Evolutionary conservation across 2,797 vertebrate genomes (phyloP).

Genomic region (Sarcophilus harrisii): DNA sequence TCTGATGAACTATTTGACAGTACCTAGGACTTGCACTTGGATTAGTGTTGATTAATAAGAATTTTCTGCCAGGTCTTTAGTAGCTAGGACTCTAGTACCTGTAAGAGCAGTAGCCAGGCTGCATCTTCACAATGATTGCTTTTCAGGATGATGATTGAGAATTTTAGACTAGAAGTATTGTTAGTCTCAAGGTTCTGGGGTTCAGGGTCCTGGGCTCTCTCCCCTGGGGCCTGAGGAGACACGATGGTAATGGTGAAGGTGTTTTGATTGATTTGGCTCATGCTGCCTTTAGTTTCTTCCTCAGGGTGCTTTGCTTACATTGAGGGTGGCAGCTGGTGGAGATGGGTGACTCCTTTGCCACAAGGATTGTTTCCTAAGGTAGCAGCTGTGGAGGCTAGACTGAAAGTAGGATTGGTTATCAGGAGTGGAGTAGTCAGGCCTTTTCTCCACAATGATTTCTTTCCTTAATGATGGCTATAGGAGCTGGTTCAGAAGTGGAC

Average conservation of each 20-base stretch:
- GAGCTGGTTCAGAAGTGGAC: background rate
- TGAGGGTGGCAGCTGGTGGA: background rate
- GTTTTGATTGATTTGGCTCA: background rate
- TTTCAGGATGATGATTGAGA: background rate
- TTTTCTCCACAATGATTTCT: background rate
- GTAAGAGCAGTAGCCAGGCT: background rate
- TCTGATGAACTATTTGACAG: background rate
- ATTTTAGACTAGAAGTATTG: background rate
- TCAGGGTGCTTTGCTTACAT: background rate
- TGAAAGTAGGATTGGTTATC: background rate
- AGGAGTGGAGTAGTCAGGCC: background rate
- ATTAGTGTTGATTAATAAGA: background rate
- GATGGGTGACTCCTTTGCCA: background rate
- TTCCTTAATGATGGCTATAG: background rate
- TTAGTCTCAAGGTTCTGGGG: background rate
- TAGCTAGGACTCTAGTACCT: background rate
- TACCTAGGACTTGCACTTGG: background rate
- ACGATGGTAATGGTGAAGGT: background rate
- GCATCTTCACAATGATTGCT: background rate
- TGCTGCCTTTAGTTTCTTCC: background rate
- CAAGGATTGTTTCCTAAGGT: background rate
- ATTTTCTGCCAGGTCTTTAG: background rate
- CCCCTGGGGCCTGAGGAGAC: background rate
- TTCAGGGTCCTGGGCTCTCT: background rate
- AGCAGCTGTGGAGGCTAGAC: background rate